phyloP scores from a whole-genome alignment of 2,888 invertebrate genomes.

The Iselma pallidipennis region DNA sequence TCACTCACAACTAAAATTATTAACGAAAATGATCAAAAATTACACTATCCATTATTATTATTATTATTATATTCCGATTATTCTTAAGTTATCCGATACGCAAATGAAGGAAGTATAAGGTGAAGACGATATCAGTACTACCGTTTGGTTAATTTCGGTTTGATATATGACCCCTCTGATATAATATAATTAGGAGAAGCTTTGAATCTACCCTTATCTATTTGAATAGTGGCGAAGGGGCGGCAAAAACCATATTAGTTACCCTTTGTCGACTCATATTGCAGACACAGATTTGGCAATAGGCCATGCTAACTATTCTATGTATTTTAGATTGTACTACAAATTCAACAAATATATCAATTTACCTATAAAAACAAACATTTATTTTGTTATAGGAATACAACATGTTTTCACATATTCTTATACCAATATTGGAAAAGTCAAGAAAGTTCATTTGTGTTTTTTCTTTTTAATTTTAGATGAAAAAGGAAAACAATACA shows the following conservation, averaged over 20 bases:
- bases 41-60: background rate
- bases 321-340: conserved; percentile 6
- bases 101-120: conserved; percentile 23
- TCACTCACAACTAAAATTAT: background rate
- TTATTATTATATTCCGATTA: background rate
- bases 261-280: conserved; percentile 53
- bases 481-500: background rate
- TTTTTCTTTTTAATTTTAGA: background rate
- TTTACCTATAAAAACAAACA: background rate
- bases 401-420: background rate
- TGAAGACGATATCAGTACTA: conserved; percentile 39
- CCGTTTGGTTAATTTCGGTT: conserved; percentile 50
- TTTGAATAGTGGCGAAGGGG: conserved; percentile 56
- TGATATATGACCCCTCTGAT: conserved; percentile 57
- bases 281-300: conserved; percentile 43
- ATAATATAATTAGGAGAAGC: conserved; percentile 57
- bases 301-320: conserved; percentile 13
- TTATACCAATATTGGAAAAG: background rate
- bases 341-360: conserved; percentile 13
- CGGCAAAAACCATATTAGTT: conserved; percentile 56
- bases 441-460: background rate
- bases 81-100: conserved; percentile 2
- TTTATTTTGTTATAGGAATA: background rate
- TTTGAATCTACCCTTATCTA: conserved; percentile 56
- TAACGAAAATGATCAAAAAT: background rate